Base-by-base conservation (phyloP, 2,888 invertebrate genomes). In the Trisateles emortualis region DNA sequence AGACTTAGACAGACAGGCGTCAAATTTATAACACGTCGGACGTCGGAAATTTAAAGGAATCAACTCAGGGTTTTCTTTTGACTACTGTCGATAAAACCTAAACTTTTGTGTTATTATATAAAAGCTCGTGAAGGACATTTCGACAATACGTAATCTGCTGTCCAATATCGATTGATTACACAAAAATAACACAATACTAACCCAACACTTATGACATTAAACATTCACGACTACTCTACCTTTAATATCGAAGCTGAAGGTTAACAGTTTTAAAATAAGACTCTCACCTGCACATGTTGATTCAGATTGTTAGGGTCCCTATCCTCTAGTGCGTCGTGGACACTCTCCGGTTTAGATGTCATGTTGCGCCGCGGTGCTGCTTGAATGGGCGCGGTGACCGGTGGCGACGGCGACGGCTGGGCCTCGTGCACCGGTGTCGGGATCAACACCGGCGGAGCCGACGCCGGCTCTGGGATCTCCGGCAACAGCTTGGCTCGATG, bases 301-400 rank as follows among this genome's bases (percentile, higher is more conserved):
- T 96, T 96, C 58, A 96, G 81, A 57, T 92, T 93, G 70, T 95
- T 95, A 0, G 96, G 96, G 76, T 96, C 96, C 59, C 96, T 84
- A 70, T 96, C 95, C 71, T 95, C 95, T 54, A 96, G 84, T 44
- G 94, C 93, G 36, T 92, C 89, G 4, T 82, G 81, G 3, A 72
- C 64, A 33, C 82, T 91, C 33, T 90, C 92, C 42, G 92, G 86
- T 61, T 94, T 94, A 14, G 79, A 76, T 24, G 79, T 74, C 72
- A 83, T 79, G 33, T 69, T 62, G 8, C 71, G 59, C 9, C 40
- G 59, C 11, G 42, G 45, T 45, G 36, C 59, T 35, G 13, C 52
- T 54, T 10, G 53, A 50, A 44, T 59, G 39, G 44, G 53, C 54
- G 53, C 46, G 42, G 6, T 63, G 63, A 9, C 39, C 52, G 32